phyloP scores from a whole-genome alignment of 2,888 invertebrate genomes.

The Zelleria hepariella region DNA sequence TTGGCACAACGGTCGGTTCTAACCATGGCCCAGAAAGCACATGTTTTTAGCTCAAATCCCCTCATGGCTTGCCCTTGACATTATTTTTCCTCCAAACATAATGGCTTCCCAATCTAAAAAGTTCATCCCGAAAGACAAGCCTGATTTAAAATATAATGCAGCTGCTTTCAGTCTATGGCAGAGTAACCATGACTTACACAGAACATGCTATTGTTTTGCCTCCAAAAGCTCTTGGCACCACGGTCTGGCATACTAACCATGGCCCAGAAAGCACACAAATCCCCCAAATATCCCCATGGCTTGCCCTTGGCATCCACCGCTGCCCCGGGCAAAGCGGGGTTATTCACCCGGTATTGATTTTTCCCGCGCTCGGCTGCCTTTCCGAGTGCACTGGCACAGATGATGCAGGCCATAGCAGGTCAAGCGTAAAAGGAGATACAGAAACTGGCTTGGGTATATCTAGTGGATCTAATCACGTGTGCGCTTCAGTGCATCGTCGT shows the following conservation, averaged over 20 bases:
- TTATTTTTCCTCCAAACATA: too few species aligned
- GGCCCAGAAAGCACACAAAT: conserved; percentile 1
- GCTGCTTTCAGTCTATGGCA: too few species aligned
- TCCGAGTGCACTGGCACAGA: background rate
- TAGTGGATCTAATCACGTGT: too few species aligned
- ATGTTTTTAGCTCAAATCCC: conserved; percentile 10
- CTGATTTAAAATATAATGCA: too few species aligned
- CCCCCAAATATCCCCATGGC: too few species aligned
- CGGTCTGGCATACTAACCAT: background rate
- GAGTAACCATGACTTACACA: too few species aligned
- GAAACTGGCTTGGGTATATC: background rate
- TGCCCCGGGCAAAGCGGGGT: conserved; percentile 25
- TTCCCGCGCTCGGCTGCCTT: conserved; percentile 4
- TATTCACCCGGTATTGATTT: conserved; percentile 34
- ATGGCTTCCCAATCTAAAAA: too few species aligned
- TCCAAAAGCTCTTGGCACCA: background rate
- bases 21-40: background rate
- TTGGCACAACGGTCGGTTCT: background rate
- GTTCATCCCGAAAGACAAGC: too few species aligned
- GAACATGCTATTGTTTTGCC: too few species aligned
- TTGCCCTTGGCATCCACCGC: background rate
- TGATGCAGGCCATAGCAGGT: background rate
- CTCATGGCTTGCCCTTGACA: conserved; percentile 27
- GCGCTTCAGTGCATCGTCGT: too few species aligned
- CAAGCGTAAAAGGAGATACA: background rate